Percentiles rank a stretch among this genome's conserved stretches.
phyloP scores from a whole-genome alignment of 2,797 vertebrate genomes.

The Holocentrus rufus region DNA sequence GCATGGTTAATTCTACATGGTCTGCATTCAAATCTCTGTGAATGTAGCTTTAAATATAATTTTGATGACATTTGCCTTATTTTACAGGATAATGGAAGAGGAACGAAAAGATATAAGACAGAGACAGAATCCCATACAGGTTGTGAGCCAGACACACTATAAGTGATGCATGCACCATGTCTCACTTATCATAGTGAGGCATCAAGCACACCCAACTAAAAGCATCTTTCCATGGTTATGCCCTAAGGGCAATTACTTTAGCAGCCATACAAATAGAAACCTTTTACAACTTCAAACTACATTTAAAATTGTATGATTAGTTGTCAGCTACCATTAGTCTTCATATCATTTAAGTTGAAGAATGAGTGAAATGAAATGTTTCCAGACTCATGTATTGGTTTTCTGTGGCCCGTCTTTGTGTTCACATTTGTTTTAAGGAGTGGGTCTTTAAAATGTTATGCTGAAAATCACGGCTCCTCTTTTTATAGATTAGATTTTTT shows the following conservation, averaged over 20 bases:
- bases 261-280: slow-evolving; percentile 44
- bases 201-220: slow-evolving; percentile 38
- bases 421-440: slow-evolving; percentile 14
- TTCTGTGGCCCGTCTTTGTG: slow-evolving; percentile 1
- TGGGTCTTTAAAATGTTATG: background rate
- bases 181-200: slow-evolving; percentile 45
- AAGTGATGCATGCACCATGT: slow-evolving; percentile 17
- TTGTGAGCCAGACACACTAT: background rate
- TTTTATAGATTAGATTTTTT: background rate
- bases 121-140: background rate
- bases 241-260: slow-evolving; percentile 38
- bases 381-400: slow-evolving; percentile 11
- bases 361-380: too few relatives aligned
- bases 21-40: too few relatives aligned
- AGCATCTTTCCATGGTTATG: slow-evolving; percentile 20
- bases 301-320: slow-evolving; percentile 44
- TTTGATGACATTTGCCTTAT: slow-evolving; percentile 4
- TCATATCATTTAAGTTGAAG: slow-evolving; percentile 12
- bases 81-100: background rate
- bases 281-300: slow-evolving; percentile 33
- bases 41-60: background rate
- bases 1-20: too few relatives aligned
- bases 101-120: background rate
- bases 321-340: slow-evolving; percentile 45
- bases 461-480: background rate